Evolutionary conservation across 2,113 vertebrate species (phyloP).

Genomic region (Sclerurus mexicanus): DNA sequence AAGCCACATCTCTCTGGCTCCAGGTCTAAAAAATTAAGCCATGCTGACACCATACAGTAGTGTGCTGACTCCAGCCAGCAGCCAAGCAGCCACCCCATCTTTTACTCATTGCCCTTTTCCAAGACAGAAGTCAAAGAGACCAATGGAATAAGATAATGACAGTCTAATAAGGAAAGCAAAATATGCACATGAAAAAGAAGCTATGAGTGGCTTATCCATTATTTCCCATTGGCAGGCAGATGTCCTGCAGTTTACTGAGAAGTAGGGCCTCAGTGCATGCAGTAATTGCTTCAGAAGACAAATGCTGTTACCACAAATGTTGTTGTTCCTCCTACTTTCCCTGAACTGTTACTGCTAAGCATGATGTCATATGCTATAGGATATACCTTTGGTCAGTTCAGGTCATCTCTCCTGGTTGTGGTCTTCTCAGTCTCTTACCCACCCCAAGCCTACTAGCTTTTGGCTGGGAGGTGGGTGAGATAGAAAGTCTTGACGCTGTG

Average conservation of each 20-base stretch:
- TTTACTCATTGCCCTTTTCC: neutral
- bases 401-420: neutral
- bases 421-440: neutral
- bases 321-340: neutral
- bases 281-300: neutral
- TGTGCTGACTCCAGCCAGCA: neutral
- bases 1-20: neutral
- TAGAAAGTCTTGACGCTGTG: neutral
- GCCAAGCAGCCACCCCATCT: neutral
- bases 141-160: neutral
- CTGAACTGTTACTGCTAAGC: neutral
- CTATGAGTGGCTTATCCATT: neutral
- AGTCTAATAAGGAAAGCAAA: neutral
- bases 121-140: neutral
- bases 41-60: neutral
- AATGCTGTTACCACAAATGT: fast-evolving
- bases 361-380: neutral
- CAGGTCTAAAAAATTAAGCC: neutral
- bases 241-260: neutral
- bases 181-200: neutral
- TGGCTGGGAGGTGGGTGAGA: neutral
- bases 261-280: neutral
- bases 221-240: neutral
- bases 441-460: neutral
- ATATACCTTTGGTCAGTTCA: neutral